Base-by-base conservation (phyloP, 2,113 vertebrate species). In the Pomatostomus ruficeps region DNA sequence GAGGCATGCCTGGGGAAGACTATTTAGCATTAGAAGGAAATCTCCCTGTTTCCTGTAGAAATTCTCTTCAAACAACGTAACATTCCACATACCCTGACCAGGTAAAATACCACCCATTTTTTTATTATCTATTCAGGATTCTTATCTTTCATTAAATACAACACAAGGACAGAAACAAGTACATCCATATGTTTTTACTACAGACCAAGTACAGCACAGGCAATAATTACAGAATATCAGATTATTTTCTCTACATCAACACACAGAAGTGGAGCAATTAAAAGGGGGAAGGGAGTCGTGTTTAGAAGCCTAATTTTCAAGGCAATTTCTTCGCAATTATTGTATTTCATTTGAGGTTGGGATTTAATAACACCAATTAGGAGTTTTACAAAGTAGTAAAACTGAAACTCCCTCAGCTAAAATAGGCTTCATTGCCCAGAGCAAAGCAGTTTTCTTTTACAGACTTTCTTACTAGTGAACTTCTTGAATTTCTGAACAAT, bases 341-440 rank as follows among this genome's bases (percentile, higher is more conserved):
- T 92, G 38, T 52, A 55, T 84, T 92, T 72, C 22, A 36, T 74
- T 86, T 89, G 76, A 92, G 83, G 17, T 11, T 91, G 35, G 57
- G 70, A 86, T 91, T 92, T 95, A 93, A 87, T 93, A 92, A 92
- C 2, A 1, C 51, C 55, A 94, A 88, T 92, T 92, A 97, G 19
- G 59, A 92, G 59, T 86, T 90, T 84, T 81, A 87, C 61, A 87
- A 92, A 93, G 83, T 67, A 76, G 57, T 71, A 74, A 92, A 92
- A 89, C 61, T 33, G 72, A 86, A 71, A 74, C 68, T 80, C 91
- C 91, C 76, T 86, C 68, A 72, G 61, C 68, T 93, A 91, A 97
- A 96, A 90, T 54, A 86, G 80, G 79, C 76, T 63, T 45, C 52
- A 12, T 55, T 36, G 73, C 92, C 75, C n/a, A 84, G 80, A 96